Base-by-base conservation (phyloP, 2,113 vertebrate species). In the Recurvirostra avosetta region DNA sequence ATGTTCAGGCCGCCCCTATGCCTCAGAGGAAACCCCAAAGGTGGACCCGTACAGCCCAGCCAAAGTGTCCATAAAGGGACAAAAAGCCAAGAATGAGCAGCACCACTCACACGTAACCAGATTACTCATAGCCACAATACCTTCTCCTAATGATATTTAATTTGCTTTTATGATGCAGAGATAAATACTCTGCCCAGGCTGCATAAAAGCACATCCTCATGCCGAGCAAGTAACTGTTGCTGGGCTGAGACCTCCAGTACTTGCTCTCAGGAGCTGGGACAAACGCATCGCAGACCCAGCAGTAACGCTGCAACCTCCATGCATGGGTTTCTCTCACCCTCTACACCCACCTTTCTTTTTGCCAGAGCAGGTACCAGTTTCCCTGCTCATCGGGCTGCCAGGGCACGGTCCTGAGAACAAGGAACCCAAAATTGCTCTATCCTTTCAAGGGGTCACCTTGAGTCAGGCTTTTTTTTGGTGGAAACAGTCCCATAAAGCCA, bases 211-310 rank as follows among this genome's bases (percentile, higher is more conserved):
- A 61, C 20, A 12, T 23, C 27, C 4, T 9, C 1, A 0, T 16
- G 26, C n/a, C 9, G 4, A 49, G 38, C 17, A 45, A 73, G 22
- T 25, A 32, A 53, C 27, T 6, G 17, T 6, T 55, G 41, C 18
- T 36, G 20, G 29, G 61, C 61, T 0, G 9, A 73, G 21, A 74
- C 17, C 45, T 63, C 40, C 41, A 58, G 26, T 11, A 29, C 3
- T 6, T 27, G 27, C 34, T 32, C 41, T 36, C 40, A 40, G 55
- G 17, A 90, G 41, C 1, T 14, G 41, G 45, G 53, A 50, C 27
- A 80, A 55, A 41, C 0, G 0, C 7, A 2, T 1, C 16, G 45
- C 45, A 20, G 23, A 36, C 6, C 11, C 45, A 72, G 27, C 62
- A 74, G 15, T 23, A 21, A 9, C 0, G 0, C 52, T 36, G 13